Evolutionary conservation across 2,888 invertebrate species (phyloP), one percentile per base, ranked within the genome.

Genomic region (Anthophora plumipes): DNA sequence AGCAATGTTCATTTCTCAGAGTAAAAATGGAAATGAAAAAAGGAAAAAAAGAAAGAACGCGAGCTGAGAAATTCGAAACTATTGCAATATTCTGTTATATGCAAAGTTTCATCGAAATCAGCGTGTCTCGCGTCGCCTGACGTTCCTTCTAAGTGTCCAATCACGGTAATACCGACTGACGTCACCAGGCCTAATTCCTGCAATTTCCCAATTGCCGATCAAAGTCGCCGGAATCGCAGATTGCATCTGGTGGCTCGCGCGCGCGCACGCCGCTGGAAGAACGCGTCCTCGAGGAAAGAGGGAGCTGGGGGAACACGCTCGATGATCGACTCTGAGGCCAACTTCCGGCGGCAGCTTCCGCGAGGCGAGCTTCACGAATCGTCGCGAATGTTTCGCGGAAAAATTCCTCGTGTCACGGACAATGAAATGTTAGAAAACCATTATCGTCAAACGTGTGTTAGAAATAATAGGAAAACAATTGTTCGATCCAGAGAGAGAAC

Each of bases 171-270:
- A 79, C 76, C 63, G 80, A 74, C 86, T 87, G 88, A 90, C 91
- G 90, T 91, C 90, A 90, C 83, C 55, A 66, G 79, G 85, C 80
- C 84, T 91, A 89, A 91, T 89, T 89, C 88, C 84, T 66, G 88
- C 90, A 91, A 91, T 91, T 91, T 91, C 89, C 88, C 91, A 91
- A 91, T 91, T 91, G 89, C 82, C 90, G 82, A 90, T 90, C 88
- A 90, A 89, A 91, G 85, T 88, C 88, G 89, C 77, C 74, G 82
- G 85, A 88, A 86, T 88, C 83, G 85, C 84, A 87, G 89, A 89
- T 88, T 86, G 84, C 84, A 75, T 77, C 80, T 80, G 71, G 50
- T 48, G 71, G 79, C 4, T 31, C 31, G 70, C 68, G 25, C 22
- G 37, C 54, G 41, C 60, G 17, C 25, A 22, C 20, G 46, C 57